Base-by-base conservation (phyloP, 2,797 vertebrate genomes). In the Chloroceryle amazona region DNA sequence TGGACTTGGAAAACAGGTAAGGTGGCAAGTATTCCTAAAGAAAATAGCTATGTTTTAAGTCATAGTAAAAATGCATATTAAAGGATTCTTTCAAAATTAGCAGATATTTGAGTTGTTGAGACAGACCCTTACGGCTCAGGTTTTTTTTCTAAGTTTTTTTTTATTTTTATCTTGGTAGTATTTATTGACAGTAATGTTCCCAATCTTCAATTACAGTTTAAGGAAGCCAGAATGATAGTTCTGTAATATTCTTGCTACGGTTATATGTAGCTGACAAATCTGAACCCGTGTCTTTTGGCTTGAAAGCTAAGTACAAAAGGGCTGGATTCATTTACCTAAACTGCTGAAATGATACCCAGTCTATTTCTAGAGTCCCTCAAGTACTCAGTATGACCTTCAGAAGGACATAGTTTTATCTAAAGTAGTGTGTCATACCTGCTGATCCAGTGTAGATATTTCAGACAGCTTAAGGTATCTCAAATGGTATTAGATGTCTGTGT, bases 31-130 rank as follows among this genome's bases (percentile, higher is more conserved):
- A 63, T 76, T 88, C 35, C 71, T 79, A 72, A 91, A 84, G 46
- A 90, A 95, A 93, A 66, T 33, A 91, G 23, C 47, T 86, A 8
- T 75, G 26, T 22, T 86, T 93, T 39, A 70, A 86, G 81, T 71
- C 16, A 83, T 17, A 81, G 26, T n/a, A 89, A 88, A 93, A 93
- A 86, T 55, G 10, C 35, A 54, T 63, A 42, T 49, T 74, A 63
- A 93, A 76, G 49, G 72, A 46, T 89, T 75, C 25, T 79, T 84
- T 92, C 44, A 63, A 82, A 94, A 80, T 71, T 66, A 19, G 31
- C 60, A 86, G 37, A 17, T 76, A 15, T 13, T 75, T 80, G 55
- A 70, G 51, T 91, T 86, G 18, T 41, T 90, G 22, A 81, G 62
- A 81, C 90, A 80, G 31, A 89, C 35, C 9, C 33, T 42, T 60